Evolutionary conservation across 2,888 invertebrate genomes (phyloP).

Genomic region (Drosophila kuntzei): DNA sequence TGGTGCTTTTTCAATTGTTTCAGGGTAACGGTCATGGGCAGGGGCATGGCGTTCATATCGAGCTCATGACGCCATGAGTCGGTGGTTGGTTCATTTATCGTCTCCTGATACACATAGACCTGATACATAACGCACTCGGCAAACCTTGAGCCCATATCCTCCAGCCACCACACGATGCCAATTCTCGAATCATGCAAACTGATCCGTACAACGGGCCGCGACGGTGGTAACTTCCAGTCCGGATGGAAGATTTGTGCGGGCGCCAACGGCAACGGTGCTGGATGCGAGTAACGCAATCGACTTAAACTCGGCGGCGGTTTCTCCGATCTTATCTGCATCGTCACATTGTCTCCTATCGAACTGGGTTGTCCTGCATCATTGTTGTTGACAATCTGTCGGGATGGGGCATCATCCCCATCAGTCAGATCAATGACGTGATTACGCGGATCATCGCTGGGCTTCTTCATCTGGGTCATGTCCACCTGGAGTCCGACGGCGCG

Average conservation of each 20-base stretch:
- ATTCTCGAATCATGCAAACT: constrained; percentile 93
- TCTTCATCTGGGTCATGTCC: constrained; percentile 79
- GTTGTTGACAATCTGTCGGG: constrained; percentile 52
- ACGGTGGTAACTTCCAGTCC: constrained; percentile 90
- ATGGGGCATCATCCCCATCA: constrained; percentile 89
- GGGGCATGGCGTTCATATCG: constrained; percentile 94
- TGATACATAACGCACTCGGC: constrained; percentile 95
- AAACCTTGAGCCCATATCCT: constrained; percentile 87
- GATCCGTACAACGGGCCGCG: constrained; percentile 93
- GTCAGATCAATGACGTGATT: constrained; percentile 89
- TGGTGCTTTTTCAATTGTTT: constrained; percentile 96
- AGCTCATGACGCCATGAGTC: constrained; percentile 97
- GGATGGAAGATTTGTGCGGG: constrained; percentile 84
- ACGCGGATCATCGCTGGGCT: constrained; percentile 58
- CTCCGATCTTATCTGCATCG: constrained; percentile 65
- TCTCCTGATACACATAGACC: constrained; percentile 96
- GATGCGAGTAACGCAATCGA: constrained; percentile 78
- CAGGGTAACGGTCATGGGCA: constrained; percentile 98
- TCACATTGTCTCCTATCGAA: constrained; percentile 50
- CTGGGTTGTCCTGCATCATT: constrained; percentile 59
- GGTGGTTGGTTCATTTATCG: constrained; percentile 89
- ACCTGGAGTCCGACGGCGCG: constrained; percentile 95
- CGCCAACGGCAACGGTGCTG: constrained; percentile 85
- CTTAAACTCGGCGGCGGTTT: constrained; percentile 83
- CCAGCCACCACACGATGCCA: constrained; percentile 96